Conservation (phyloP, 2,888 invertebrate genomes). For the Hydraecia micacea region DNA sequence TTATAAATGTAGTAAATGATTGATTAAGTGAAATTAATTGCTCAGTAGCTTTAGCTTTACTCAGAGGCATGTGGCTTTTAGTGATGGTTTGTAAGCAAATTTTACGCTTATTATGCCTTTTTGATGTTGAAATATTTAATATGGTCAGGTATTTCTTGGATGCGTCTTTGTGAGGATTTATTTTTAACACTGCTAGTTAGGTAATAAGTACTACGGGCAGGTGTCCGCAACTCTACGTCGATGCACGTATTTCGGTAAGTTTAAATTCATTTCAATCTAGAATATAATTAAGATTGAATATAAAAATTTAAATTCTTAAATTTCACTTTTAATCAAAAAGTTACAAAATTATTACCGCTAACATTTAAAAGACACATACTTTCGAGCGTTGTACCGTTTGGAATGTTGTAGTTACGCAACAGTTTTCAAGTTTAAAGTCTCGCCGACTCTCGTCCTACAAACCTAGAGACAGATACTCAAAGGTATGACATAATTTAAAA, state of each 20-base stretch:
- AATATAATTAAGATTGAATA: background rate
- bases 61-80: background rate
- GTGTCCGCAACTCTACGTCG: background rate
- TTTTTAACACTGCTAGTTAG: background rate
- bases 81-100: constrained; percentile 3
- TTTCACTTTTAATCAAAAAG: background rate
- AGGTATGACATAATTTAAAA: background rate
- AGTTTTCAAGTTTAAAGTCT: constrained; percentile 51
- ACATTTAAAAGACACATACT: constrained; percentile 22
- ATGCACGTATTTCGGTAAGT: background rate
- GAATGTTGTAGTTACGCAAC: constrained; percentile 44
- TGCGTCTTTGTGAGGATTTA: background rate
- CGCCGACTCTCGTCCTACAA: constrained; percentile 26
- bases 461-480: constrained; percentile 40
- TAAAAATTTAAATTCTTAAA: too few relatives aligned
- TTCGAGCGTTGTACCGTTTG: background rate
- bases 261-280: background rate
- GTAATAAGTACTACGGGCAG: background rate
- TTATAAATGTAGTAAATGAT: background rate
- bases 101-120: background rate
- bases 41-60: background rate
- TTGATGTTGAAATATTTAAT: background rate
- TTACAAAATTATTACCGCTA: constrained; percentile 4
- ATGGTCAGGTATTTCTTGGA: background rate
- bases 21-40: constrained; percentile 10